Conservation (phyloP, 2,888 invertebrate genomes). For the Andrena marginata region DNA sequence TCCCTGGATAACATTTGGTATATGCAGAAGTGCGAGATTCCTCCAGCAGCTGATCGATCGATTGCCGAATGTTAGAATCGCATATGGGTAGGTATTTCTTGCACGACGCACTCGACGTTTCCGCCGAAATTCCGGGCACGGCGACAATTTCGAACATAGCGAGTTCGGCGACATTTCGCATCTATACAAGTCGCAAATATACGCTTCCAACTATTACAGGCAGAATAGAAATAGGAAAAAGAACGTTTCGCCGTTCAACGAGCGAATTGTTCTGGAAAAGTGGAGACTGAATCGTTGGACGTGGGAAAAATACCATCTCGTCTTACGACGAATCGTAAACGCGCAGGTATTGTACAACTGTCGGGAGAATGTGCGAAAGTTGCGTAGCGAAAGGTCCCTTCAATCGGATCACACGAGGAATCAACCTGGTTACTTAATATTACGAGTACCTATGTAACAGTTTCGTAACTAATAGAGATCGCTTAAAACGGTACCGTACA, state of each 20-base stretch:
- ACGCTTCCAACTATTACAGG: not conserved
- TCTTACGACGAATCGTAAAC: not conserved
- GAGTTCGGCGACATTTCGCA: not conserved
- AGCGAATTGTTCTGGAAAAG: conserved; percentile 32
- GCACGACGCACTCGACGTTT: conserved; percentile 1
- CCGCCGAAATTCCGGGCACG: conserved; percentile 13
- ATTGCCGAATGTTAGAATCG: not conserved
- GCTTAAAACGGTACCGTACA: too few relatives aligned
- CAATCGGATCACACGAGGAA: too few relatives aligned
- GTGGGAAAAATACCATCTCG: conserved; percentile 8
- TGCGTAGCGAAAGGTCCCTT: too few relatives aligned
- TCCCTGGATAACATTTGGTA: too few relatives aligned
- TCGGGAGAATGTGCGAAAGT: not conserved
- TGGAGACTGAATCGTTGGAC: conserved; percentile 31
- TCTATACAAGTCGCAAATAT: conserved; percentile 3
- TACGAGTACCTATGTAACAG: too few relatives aligned
- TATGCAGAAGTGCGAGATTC: too few relatives aligned
- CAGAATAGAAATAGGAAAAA: conserved; percentile 4
- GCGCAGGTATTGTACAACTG: not conserved
- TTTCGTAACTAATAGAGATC: too few relatives aligned
- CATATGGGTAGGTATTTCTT: not conserved
- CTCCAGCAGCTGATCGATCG: too few relatives aligned
- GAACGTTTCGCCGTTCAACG: not conserved
- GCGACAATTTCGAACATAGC: conserved; percentile 6
- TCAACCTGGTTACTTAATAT: too few relatives aligned